Evolutionary conservation across 2,113 vertebrate genomes (phyloP), one percentile per base, ranked within the genome.

Genomic region (Phyllopteryx taeniolatus): DNA sequence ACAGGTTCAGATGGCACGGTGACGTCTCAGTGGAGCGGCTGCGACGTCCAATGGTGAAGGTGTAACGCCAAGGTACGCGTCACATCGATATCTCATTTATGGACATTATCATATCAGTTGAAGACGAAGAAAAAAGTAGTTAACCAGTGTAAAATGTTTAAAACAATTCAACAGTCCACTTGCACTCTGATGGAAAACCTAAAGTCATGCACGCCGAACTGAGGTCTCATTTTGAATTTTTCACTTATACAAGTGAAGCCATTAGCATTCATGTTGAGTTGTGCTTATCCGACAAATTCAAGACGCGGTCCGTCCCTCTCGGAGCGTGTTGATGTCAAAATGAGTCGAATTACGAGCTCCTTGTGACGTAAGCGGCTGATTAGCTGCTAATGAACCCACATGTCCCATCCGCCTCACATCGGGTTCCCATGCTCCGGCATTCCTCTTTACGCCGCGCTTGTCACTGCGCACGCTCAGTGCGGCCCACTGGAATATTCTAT

Each of bases 401-500:
- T 73, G 22, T 14, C 5, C 31, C 57, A 51, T 68, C 67, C 54
- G 20, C 8, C 51, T 62, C n/a, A 2, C 1, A 19, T 1, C 22
- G 22, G 8, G 13, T 65, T 60, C 42, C 19, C 19, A 8, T 53
- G 19, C 5, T 1, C 19, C 33, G 35, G 27, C 31, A 39, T 15
- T 35, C 31, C 49, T 56, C 14, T 33, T 12, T 22, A 43, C 59
- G 63, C 22, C 47, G 75, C 31, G 54, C 65, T 49, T 71, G 39
- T 47, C n/a, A 33, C 7, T 46, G 14, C 44, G 59, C 14, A 31
- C 67, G 27, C 15, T 10, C 53, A 17, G 35, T 47, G 35, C 31
- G 0, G 1, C 67, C 57, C 47, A 27, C 67, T 67, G 74, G 74
- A 84, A 85, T 74, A 81, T 71, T 35, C 31, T 49, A 73, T 73